Conservation (phyloP, 1,140 invertebrate genomes). For the Antheraea mylitta region DNA sequence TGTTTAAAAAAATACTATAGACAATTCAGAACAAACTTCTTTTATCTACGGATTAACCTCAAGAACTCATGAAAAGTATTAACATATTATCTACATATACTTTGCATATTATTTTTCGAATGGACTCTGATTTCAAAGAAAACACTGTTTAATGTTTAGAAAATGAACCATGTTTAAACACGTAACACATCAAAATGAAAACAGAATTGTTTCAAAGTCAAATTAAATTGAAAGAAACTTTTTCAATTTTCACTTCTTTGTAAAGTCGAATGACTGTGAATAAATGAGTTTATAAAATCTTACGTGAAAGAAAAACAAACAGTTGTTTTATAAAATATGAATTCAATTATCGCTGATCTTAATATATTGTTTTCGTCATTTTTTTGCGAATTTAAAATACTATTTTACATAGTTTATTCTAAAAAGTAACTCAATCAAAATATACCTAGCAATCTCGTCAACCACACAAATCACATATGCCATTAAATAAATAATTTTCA, state of each 20-base stretch:
- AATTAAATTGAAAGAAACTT: slow-evolving; percentile 46
- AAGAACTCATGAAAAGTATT: no score
- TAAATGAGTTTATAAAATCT: slow-evolving; percentile 56
- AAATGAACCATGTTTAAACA: background rate
- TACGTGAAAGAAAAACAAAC: slow-evolving; percentile 10
- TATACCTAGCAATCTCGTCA: no score
- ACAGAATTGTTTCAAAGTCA: slow-evolving; percentile 19
- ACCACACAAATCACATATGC: no score
- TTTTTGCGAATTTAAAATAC: no score
- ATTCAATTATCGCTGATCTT: background rate
- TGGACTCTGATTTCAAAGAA: background rate
- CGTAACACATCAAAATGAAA: slow-evolving; percentile 1
- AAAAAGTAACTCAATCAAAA: no score
- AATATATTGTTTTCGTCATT: background rate
- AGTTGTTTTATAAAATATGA: background rate
- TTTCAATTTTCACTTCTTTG: slow-evolving; percentile 56
- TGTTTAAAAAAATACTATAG: no score
- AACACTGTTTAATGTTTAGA: background rate
- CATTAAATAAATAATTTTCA: no score
- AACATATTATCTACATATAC: no score
- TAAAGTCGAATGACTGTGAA: slow-evolving; percentile 42
- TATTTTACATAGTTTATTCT: no score
- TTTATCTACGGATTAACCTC: no score
- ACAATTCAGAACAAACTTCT: no score
- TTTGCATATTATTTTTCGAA: background rate